Evolutionary conservation across 2,888 invertebrate species (phyloP).

Genomic region (Choreutis nemorana): DNA sequence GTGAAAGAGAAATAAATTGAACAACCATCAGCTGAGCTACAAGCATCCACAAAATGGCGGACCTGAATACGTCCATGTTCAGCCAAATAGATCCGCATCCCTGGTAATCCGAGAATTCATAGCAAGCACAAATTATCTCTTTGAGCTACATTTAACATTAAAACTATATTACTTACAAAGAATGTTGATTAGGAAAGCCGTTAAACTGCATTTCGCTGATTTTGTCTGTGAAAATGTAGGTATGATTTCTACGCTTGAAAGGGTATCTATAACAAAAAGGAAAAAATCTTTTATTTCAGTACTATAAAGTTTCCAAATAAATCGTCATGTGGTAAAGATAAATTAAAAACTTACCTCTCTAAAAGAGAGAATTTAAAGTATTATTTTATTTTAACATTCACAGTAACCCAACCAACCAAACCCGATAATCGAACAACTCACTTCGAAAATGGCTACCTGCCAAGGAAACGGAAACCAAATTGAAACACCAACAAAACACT

Average conservation of each 20-base stretch:
- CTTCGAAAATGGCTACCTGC: constrained; percentile 60
- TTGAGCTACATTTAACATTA: constrained; percentile 2
- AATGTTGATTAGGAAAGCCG: constrained; percentile 61
- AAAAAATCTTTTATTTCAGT: constrained; percentile 4
- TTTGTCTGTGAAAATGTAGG: constrained; percentile 19
- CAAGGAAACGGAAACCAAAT: constrained; percentile 9
- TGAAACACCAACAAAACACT: no score
- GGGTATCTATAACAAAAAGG: constrained; percentile 43
- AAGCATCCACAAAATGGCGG: constrained; percentile 61
- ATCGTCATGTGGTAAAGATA: constrained; percentile 5
- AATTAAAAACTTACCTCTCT: constrained; percentile 45
- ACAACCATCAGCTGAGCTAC: constrained; percentile 39
- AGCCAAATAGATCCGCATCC: constrained; percentile 8
- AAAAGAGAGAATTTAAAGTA: constrained; percentile 53
- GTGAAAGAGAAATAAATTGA: no score
- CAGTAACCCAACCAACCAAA: constrained; percentile 42
- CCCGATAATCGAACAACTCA: constrained; percentile 72
- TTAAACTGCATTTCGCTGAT: constrained; percentile 57
- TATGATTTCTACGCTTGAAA: constrained; percentile 39
- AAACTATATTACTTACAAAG: constrained; percentile 39
- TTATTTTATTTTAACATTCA: constrained; percentile 42
- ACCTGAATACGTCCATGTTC: constrained; percentile 18
- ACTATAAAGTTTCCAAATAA: constrained; percentile 1
- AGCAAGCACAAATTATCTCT: constrained; percentile 1
- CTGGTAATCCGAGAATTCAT: constrained; percentile 3